A percentile compares a stretch with the other conserved stretches of the same genome.
These are phyloP conservation scores for Euglossa dilemma DNA, from an alignment of 1,140 invertebrate species.

Conservation along the genomic window DNA sequence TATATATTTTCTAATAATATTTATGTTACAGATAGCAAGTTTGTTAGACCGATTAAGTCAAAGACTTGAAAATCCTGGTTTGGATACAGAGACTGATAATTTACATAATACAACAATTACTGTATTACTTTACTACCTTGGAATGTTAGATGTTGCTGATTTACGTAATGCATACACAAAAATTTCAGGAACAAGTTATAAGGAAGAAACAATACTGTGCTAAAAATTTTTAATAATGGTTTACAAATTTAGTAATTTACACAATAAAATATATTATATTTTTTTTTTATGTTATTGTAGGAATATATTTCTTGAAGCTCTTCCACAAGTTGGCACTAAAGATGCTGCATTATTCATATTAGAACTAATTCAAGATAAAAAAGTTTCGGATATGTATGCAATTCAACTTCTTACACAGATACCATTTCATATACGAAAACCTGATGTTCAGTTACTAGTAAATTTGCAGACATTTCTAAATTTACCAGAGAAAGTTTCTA, in stretches of 20 bases:
- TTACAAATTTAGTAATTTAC: background rate
- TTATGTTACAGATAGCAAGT: conserved; percentile 71
- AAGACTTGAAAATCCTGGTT: conserved; percentile 79
- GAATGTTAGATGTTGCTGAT: conserved; percentile 74
- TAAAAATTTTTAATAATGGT: conserved; percentile 10
- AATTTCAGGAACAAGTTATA: conserved; percentile 80
- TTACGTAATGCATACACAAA: conserved; percentile 75
- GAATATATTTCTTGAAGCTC: conserved; percentile 88
- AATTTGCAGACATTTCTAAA: conserved; percentile 82
- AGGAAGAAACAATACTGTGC: conserved; percentile 79
- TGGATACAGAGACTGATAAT: conserved; percentile 77
- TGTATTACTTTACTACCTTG: conserved; percentile 76
- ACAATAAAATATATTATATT: conserved; percentile 8
- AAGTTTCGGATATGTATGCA: conserved; percentile 84
- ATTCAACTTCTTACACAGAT: conserved; percentile 84
- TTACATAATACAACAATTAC: conserved; percentile 80
- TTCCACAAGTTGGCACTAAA: conserved; percentile 87
- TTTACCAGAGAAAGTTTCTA: conserved; percentile 75
- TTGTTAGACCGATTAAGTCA: conserved; percentile 79
- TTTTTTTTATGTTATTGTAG: conserved; percentile 66
- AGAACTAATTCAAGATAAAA: conserved; percentile 85
- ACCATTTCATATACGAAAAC: conserved; percentile 84
- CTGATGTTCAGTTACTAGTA: conserved; percentile 82
- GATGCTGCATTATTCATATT: conserved; percentile 85
- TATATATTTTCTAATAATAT: conserved; percentile 11